phyloP scores from a whole-genome alignment of 2,113 vertebrate genomes.

The Calyptommatus sinebrachiatus region DNA sequence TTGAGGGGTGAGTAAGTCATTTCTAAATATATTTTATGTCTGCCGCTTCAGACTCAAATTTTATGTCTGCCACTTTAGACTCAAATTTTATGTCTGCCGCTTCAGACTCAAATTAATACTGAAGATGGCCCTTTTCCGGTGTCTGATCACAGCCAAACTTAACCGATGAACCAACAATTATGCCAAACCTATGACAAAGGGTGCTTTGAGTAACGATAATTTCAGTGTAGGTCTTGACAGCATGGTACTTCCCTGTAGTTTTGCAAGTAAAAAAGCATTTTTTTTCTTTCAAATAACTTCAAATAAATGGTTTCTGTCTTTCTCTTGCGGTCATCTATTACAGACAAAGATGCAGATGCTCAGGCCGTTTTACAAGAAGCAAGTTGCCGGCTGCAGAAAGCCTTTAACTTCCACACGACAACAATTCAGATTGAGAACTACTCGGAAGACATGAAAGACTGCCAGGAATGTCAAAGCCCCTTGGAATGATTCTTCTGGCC shows the following conservation, averaged over 20 bases:
- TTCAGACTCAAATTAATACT: too few relatives aligned
- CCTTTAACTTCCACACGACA: conserved; percentile 76
- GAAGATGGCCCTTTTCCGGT: too few relatives aligned
- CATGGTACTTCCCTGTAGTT: too few relatives aligned
- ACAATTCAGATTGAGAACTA: conserved; percentile 83
- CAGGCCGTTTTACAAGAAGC: conserved; percentile 77
- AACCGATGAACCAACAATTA: too few relatives aligned
- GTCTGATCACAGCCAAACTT: too few relatives aligned
- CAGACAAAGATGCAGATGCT: conserved; percentile 66
- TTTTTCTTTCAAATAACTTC: background rate
- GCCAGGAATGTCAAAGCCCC: conserved; percentile 72
- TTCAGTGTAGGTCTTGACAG: too few relatives aligned
- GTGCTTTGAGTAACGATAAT: background rate
- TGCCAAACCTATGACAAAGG: background rate
- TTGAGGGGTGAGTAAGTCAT: too few relatives aligned
- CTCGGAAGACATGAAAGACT: conserved; percentile 80
- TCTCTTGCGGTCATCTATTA: fast-evolving
- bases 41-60: too few relatives aligned
- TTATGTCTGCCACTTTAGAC: too few relatives aligned
- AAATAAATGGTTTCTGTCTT: background rate
- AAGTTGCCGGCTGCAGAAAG: conserved; percentile 64
- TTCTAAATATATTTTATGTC: too few relatives aligned
- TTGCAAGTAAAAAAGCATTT: too few relatives aligned
- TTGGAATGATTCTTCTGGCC: conserved; percentile 56
- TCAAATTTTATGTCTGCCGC: too few relatives aligned